These are phyloP conservation scores for Mastomys coucha DNA, from an alignment of 2,113 vertebrate genomes.

Conservation along the genomic window DNA sequence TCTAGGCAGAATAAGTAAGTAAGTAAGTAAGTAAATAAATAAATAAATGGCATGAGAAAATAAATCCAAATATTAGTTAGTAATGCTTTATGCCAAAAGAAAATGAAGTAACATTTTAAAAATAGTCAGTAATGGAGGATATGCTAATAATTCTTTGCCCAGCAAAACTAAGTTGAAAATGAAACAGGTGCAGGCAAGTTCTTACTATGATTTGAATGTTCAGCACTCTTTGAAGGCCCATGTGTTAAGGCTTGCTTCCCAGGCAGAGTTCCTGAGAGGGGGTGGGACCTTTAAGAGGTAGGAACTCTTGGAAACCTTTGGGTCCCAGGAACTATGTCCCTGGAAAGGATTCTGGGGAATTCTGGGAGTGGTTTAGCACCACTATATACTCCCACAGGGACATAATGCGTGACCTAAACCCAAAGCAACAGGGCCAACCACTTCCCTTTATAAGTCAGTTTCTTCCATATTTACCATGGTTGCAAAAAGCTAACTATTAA, in stretches of 20 bases:
- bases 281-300: background rate
- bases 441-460: background rate
- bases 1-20: background rate
- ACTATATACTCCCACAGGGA: too few species aligned
- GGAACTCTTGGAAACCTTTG: background rate
- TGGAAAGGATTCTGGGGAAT: background rate
- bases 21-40: background rate
- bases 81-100: background rate
- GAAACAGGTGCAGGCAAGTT: background rate
- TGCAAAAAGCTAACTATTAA: background rate
- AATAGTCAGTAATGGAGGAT: background rate
- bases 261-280: background rate
- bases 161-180: background rate
- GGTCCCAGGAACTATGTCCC: background rate
- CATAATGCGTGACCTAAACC: background rate
- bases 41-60: background rate
- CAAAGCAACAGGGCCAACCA: background rate
- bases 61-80: background rate
- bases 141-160: background rate
- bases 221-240: background rate
- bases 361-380: background rate
- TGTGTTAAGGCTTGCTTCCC: background rate
- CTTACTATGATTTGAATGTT: background rate
- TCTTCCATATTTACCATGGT: background rate
- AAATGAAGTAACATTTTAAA: background rate